A percentile compares a stretch with the other conserved stretches of the same genome.
Conservation (phyloP, 2,113 vertebrate species). For the Sapayoa aenigma region DNA sequence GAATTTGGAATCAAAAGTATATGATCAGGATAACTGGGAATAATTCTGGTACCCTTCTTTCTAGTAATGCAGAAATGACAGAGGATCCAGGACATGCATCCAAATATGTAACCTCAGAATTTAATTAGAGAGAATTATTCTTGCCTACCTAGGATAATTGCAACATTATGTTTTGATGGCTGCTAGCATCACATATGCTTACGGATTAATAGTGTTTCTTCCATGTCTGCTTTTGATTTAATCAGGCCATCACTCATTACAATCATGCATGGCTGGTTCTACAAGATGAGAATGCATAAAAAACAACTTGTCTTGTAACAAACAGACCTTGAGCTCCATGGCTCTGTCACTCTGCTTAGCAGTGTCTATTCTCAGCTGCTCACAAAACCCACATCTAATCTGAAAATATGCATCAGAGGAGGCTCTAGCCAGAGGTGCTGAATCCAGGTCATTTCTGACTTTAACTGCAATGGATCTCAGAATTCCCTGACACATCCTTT, state of each 20-base stretch:
- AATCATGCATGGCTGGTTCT: not conserved
- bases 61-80: not conserved
- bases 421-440: rapidly evolving
- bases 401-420: rapidly evolving
- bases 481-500: rapidly evolving
- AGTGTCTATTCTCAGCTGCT: not conserved
- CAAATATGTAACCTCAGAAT: not conserved
- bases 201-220: slow-evolving; percentile 27
- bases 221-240: slow-evolving; percentile 48
- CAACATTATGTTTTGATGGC: slow-evolving; percentile 1
- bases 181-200: slow-evolving; percentile 35
- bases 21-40: not conserved
- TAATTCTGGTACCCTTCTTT: not conserved
- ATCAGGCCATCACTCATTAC: slow-evolving; percentile 41
- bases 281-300: not conserved
- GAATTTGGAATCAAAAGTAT: not conserved
- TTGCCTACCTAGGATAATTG: slow-evolving; percentile 49
- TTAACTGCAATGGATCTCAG: not conserved
- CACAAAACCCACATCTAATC: not conserved
- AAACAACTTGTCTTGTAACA: not conserved
- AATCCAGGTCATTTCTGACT: not conserved
- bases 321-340: not conserved
- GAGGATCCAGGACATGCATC: not conserved
- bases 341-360: not conserved
- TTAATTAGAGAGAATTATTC: slow-evolving; percentile 21